Base-by-base conservation (phyloP, 2,888 invertebrate species). In the Chirona hameri region DNA sequence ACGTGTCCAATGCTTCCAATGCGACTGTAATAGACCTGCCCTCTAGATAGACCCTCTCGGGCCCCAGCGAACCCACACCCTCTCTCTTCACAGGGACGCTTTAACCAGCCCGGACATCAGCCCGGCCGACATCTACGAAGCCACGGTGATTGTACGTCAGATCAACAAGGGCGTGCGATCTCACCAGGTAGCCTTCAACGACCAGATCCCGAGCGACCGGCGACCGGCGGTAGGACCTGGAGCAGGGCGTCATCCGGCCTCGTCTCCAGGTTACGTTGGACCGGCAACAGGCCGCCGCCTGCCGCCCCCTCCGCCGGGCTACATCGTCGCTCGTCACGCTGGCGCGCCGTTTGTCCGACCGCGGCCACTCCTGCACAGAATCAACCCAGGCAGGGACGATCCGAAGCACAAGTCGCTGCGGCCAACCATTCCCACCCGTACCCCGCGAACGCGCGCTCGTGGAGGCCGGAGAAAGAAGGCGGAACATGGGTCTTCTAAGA, bases 91-190 rank as follows among this genome's bases (percentile, higher is more conserved):
- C 76, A 76, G 76, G 46, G 76, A 76, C 46, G 46, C 76, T 24
- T 46, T 24, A 18, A 21, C 76, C 7, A 39, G 27, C n/a, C 39
- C 46, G 7, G 76, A 76, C 46, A 76, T 76, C 46, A 76, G 76
- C 76, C 76, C 76, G 12, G 76, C 76, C 21, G 76, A 76, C 76
- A 76, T 76, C 76, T 76, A 76, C 46, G 76, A 76, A 24, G 76
- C 76, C 10, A 76, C 76, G 0, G 76, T 76, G 10, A 76, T 76
- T 3, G 76, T 76, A 24, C 76, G 76, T 5, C 76, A 76, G 46
- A 46, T 76, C 46, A 76, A 76, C 76, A 46, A 24, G 46, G 76
- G 21, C 9, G 31, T 24, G 39, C 76, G 12, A 24, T 39, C 76
- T 9, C 76, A 39, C 46, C 76, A 46, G 2, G 76, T 76, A 15